Percentiles rank a stretch among this genome's conserved stretches.
Conservation (phyloP, 2,888 invertebrate species). For the Ophion ellenae region DNA sequence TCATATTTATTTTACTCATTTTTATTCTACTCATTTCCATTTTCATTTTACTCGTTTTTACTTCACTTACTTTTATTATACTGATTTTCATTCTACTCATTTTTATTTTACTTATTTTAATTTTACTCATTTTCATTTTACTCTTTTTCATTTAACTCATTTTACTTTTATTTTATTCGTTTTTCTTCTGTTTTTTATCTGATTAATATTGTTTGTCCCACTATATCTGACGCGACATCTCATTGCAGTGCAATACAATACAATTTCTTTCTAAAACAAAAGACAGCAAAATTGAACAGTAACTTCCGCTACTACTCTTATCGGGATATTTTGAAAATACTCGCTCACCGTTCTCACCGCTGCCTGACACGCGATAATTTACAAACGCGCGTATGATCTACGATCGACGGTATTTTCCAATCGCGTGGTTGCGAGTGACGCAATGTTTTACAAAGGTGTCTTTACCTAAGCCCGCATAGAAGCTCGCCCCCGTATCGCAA, state of each 20-base stretch:
- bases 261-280: not conserved
- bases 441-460: slow-evolving; percentile 21
- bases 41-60: too few relatives aligned
- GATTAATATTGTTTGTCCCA: not conserved
- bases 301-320: too few relatives aligned
- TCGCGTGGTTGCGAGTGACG: not conserved
- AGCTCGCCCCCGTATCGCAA: not conserved
- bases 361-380: not conserved
- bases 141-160: not conserved
- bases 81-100: not conserved
- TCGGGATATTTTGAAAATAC: not conserved
- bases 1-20: too few relatives aligned
- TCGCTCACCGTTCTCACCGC: not conserved
- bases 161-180: not conserved
- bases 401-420: slow-evolving; percentile 9
- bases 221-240: too few relatives aligned
- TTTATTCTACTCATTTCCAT: too few relatives aligned
- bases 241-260: not conserved
- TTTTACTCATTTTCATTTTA: not conserved
- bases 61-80: too few relatives aligned
- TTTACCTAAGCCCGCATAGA: not conserved
- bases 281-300: not conserved
- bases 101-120: not conserved
- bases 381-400: slow-evolving; percentile 18
- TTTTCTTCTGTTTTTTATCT: not conserved